These are phyloP conservation scores for Cherax quadricarinatus DNA, from an alignment of 1,140 invertebrate species.

Conservation along the genomic window DNA sequence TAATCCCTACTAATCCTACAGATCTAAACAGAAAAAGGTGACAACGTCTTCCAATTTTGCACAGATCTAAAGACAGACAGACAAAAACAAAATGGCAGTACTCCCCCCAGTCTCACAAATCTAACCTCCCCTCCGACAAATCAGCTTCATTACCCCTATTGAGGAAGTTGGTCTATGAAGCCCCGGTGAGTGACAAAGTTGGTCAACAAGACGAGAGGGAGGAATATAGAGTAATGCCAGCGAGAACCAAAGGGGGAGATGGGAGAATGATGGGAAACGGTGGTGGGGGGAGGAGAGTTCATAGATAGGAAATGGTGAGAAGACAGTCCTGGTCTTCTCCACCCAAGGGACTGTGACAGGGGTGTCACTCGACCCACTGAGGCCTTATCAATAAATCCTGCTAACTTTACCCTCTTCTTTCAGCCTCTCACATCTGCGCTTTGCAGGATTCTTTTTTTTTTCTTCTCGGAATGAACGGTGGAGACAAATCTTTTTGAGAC, in stretches of 20 bases:
- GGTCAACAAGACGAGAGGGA: background rate
- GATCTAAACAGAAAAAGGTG: no score
- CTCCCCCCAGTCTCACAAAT: no score
- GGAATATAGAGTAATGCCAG: background rate
- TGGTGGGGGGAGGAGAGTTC: background rate
- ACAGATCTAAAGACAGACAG: no score
- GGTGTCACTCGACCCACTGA: background rate
- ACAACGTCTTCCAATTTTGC: no score
- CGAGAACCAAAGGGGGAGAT: background rate
- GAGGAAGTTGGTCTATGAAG: background rate
- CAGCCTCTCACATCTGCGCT: conserved; percentile 9
- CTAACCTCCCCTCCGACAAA: background rate
- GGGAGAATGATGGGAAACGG: background rate
- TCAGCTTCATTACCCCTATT: background rate
- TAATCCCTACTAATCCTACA: no score
- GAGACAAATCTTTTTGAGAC: conserved; percentile 21
- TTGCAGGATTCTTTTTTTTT: background rate
- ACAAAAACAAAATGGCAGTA: no score
- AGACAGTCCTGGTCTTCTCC: background rate
- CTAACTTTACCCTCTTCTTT: conserved; percentile 1
- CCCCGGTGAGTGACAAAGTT: background rate
- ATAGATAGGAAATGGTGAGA: background rate
- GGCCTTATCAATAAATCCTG: conserved; percentile 18
- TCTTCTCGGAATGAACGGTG: conserved; percentile 13
- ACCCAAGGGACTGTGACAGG: background rate